A percentile compares a stretch with the other conserved stretches of the same genome.
phyloP scores from a whole-genome alignment of 2,888 invertebrate species.

The Sarcophaga variegata region DNA sequence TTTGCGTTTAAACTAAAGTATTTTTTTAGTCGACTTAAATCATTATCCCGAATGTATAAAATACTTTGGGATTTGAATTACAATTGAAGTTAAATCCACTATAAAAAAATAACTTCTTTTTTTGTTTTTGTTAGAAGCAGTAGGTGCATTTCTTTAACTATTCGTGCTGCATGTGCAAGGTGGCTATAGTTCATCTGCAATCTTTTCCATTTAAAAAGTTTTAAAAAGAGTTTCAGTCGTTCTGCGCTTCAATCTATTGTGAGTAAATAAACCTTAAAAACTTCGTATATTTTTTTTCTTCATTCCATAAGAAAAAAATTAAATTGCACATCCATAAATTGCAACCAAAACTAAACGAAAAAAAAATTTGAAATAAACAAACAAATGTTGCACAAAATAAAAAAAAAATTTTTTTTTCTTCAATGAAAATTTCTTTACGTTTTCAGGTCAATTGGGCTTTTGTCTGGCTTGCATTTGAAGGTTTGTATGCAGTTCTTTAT shows the following conservation, averaged over 20 bases:
- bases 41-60: background rate
- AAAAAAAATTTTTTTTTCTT: conserved; percentile 14
- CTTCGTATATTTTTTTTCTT: background rate
- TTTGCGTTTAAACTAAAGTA: background rate
- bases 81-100: conserved; percentile 32
- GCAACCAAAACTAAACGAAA: conserved; percentile 18
- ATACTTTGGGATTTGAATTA: conserved; percentile 39
- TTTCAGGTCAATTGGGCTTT: conserved; percentile 61
- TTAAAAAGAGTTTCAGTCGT: conserved; percentile 27
- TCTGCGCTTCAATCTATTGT: conserved; percentile 23
- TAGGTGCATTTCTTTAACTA: conserved; percentile 49
- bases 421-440: conserved; percentile 65
- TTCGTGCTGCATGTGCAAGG: conserved; percentile 68
- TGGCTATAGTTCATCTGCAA: conserved; percentile 71
- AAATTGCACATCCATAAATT: conserved; percentile 52
- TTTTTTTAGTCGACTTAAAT: conserved; percentile 16
- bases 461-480: background rate
- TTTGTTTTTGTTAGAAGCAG: background rate
- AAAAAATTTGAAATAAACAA: background rate
- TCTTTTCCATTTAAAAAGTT: conserved; percentile 45
- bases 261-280: conserved; percentile 44
- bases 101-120: background rate
- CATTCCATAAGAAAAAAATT: background rate
- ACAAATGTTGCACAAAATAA: conserved; percentile 23
- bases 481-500: background rate